A percentile compares a stretch with the other conserved stretches of the same genome.
These are phyloP conservation scores for Tetragonula clypearis DNA, from an alignment of 1,140 invertebrate genomes.

Conservation along the genomic window DNA sequence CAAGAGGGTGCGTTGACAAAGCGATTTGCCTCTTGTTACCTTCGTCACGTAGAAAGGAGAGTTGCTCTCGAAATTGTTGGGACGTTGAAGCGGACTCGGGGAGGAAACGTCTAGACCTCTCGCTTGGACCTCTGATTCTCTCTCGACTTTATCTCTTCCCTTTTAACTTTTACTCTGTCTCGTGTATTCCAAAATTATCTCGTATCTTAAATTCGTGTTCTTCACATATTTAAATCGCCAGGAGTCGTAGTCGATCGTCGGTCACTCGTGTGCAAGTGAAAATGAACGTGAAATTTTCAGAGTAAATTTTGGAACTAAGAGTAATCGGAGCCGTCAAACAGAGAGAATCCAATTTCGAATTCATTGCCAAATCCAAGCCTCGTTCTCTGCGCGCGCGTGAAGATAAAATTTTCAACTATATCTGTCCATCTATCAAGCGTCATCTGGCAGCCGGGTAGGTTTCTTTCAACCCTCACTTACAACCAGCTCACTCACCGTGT, in stretches of 20 bases:
- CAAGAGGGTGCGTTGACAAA: slow-evolving; percentile 63
- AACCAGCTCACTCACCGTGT: too few relatives aligned
- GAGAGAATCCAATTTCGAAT: not conserved
- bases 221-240: not conserved
- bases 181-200: too few relatives aligned
- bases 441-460: not conserved
- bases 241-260: not conserved
- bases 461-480: not conserved
- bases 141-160: not conserved
- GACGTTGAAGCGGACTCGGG: slow-evolving; percentile 39
- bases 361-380: too few relatives aligned
- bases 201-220: not conserved
- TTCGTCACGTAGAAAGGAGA: slow-evolving; percentile 60
- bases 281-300: too few relatives aligned
- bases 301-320: too few relatives aligned
- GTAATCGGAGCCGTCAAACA: too few relatives aligned
- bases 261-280: not conserved
- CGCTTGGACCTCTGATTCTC: slow-evolving; percentile 31
- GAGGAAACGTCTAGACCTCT: not conserved
- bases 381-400: too few relatives aligned
- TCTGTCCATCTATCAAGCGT: not conserved
- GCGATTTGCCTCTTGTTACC: slow-evolving; percentile 68
- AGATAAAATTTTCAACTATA: slow-evolving; percentile 20
- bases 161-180: too few relatives aligned
- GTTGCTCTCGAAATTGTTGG: slow-evolving; percentile 53